Evolutionary conservation across 2,888 invertebrate genomes (phyloP), one percentile per base, ranked within the genome.

Genomic region (Ganaspis brasiliensis): DNA sequence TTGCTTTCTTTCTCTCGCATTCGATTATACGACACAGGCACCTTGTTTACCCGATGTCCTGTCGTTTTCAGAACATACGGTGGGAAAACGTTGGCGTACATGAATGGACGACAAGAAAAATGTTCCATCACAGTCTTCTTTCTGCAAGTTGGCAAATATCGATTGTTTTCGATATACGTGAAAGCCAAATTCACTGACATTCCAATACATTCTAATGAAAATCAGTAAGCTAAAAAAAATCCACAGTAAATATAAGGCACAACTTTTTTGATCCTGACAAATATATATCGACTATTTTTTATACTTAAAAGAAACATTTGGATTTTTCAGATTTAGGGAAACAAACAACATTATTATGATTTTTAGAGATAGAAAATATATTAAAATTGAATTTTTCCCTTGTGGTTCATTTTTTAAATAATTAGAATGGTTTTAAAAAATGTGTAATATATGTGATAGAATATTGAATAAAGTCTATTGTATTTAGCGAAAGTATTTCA

Each of bases 31-130:
- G 24, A 40, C 67, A 59, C 26, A 67, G 67, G 67, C 67, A 67
- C 45, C 40, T 67, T 67, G 67, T 67, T 67, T 67, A 67, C 45
- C n/a, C 67, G 67, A 67, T 67, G 67, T 67, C 40, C 45, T 67
- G 67, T 67, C 67, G 67, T 67, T 67, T 67, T 67, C 45, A 67
- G 67, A 45, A 67, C 67, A 67, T 40, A 45, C 45, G 67, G 24
- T 67, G 21, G 37, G 63, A 40, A 67, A 67, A 67, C 21, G 21
- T 21, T 59, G 67, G 67, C 45, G 16, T 24, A 67, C 67, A 45
- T 67, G 45, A 24, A 67, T 67, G 40, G 67, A 24, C 67, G 45
- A 67, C 67, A 67, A 67, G 67, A 67, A 67, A 67, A 67, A 67
- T 67, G 45, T 12, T 67, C 24, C 67, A 24, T 67, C 67, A 45